Percentiles rank a stretch among this genome's conserved stretches.
phyloP scores from a whole-genome alignment of 2,888 invertebrate genomes.

The Taphrorychus bicolor region DNA sequence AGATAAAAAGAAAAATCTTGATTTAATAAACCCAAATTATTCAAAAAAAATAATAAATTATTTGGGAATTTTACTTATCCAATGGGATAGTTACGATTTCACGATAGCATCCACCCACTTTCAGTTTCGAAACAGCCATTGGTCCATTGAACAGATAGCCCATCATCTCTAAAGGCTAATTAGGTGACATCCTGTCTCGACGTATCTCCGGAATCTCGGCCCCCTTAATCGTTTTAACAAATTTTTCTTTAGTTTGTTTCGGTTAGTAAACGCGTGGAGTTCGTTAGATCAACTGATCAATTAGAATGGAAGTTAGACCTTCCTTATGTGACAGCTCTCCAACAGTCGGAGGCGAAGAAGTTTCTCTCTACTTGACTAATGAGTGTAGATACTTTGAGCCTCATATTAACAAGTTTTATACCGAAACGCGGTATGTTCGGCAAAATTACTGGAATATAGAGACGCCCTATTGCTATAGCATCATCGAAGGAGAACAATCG shows the following conservation, averaged over 20 bases:
- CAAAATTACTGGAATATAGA: too few species aligned
- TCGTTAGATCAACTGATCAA: conserved; percentile 6
- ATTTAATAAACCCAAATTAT: background rate
- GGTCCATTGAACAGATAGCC: conserved; percentile 39
- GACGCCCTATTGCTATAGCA: too few species aligned
- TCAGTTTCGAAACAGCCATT: conserved; percentile 33
- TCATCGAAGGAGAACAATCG: too few species aligned
- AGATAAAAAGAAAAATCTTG: background rate
- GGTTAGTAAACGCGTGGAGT: background rate
- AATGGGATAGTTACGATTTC: conserved; percentile 18
- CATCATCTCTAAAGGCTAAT: conserved; percentile 38
- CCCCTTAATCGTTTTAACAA: conserved; percentile 38
- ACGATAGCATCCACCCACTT: conserved; percentile 36
- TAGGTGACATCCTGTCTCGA: conserved; percentile 39
- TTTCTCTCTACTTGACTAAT: background rate
- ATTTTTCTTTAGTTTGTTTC: conserved; percentile 31
- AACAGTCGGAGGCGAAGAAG: background rate
- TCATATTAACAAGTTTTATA: background rate
- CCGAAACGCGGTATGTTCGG: too few species aligned
- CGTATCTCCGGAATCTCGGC: conserved; percentile 37
- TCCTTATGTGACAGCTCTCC: too few species aligned
- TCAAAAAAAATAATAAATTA: too few species aligned
- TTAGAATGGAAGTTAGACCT: background rate
- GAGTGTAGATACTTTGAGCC: background rate
- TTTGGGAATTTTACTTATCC: background rate